Evolutionary conservation across 2,888 invertebrate genomes (phyloP).

Genomic region (Aplocera efformata): DNA sequence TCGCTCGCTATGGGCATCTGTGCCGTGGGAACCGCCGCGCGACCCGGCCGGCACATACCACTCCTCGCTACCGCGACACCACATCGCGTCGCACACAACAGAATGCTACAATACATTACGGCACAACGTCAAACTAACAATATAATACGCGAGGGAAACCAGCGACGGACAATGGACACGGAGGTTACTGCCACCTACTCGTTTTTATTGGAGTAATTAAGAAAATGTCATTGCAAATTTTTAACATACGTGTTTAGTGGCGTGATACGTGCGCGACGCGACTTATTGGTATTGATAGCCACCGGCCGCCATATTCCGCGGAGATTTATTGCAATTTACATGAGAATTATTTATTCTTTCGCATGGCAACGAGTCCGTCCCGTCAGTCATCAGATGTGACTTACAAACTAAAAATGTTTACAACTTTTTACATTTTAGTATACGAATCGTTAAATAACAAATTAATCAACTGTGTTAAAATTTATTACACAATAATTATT

Average conservation of each 20-base stretch:
- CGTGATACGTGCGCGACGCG: conserved; percentile 46
- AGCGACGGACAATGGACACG: conserved; percentile 6
- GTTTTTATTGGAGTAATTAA: conserved; percentile 33
- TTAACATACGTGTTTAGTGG: conserved; percentile 46
- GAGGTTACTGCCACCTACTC: background rate
- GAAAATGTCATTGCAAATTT: conserved; percentile 49
- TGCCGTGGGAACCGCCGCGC: conserved; percentile 65
- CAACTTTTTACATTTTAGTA: too few species aligned
- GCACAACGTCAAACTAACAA: background rate
- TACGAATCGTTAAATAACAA: too few species aligned
- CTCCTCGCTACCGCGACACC: conserved; percentile 10
- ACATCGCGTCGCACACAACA: background rate
- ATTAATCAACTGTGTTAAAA: too few species aligned
- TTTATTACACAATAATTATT: too few species aligned
- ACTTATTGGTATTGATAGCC: conserved; percentile 46
- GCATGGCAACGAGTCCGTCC: background rate
- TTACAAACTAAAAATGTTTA: too few species aligned
- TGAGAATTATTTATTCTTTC: conserved; percentile 23
- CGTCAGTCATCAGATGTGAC: too few species aligned
- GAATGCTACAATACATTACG: conserved; percentile 4
- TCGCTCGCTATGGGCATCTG: conserved; percentile 59
- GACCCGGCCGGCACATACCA: conserved; percentile 35
- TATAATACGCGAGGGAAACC: background rate
- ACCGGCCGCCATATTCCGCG: conserved; percentile 31
- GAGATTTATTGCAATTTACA: conserved; percentile 33